Evolutionary conservation across 2,888 invertebrate species (phyloP).

Genomic region (Encarsia formosa): DNA sequence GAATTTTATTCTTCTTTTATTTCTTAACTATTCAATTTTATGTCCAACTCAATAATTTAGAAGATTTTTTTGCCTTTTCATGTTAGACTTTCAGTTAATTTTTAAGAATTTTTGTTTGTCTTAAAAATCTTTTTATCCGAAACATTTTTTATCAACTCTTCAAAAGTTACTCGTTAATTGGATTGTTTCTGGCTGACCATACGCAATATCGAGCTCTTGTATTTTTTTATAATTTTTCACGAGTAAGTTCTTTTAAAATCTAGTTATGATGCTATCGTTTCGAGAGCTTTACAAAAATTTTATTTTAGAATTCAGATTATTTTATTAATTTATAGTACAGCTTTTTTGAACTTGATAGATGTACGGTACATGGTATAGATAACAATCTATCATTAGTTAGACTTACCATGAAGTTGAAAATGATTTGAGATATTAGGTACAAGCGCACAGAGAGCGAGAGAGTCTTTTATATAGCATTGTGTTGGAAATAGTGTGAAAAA

Average conservation of each 20-base stretch:
- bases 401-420: neutral
- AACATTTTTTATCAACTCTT: too few species aligned
- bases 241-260: neutral
- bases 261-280: too few species aligned
- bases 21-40: constrained; percentile 33
- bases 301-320: too few species aligned
- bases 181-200: too few species aligned
- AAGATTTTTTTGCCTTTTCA: constrained; percentile 28
- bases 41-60: constrained; percentile 38
- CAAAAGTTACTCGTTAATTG: too few species aligned
- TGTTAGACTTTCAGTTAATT: constrained; percentile 30
- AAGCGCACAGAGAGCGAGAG: neutral
- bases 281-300: too few species aligned
- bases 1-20: constrained; percentile 26
- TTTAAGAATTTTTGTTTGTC: constrained; percentile 20
- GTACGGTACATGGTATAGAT: neutral
- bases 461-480: too few species aligned
- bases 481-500: too few species aligned
- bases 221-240: constrained; percentile 5
- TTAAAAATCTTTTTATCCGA: too few species aligned
- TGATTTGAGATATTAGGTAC: constrained; percentile 6
- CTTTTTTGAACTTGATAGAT: neutral
- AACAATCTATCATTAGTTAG: neutral
- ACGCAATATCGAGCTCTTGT: too few species aligned
- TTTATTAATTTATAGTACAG: too few species aligned